A percentile compares a stretch with the other conserved stretches of the same genome.
Evolutionary conservation across 2,888 invertebrate species (phyloP).

Genomic region (Gnatocerus cornutus): DNA sequence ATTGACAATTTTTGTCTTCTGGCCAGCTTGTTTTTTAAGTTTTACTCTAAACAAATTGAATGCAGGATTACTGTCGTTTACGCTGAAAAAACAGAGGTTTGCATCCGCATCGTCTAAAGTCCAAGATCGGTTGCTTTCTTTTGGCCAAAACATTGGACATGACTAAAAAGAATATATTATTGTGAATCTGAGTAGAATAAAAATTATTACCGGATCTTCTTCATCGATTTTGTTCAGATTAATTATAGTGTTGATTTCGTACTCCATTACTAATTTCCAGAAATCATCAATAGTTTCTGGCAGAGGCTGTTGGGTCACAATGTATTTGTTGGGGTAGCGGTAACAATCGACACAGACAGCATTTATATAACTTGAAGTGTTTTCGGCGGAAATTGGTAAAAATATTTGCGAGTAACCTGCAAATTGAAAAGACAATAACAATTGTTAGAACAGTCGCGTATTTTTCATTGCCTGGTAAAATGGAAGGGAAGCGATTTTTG

Average conservation of each 20-base stretch:
- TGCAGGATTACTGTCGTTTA: background rate
- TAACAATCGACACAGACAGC: constrained; percentile 17
- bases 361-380: background rate
- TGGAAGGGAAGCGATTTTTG: too few relatives aligned
- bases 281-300: constrained; percentile 5
- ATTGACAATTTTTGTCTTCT: background rate
- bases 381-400: too few relatives aligned
- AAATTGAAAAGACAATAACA: too few relatives aligned
- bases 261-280: constrained; percentile 7
- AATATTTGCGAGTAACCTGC: too few relatives aligned
- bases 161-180: background rate
- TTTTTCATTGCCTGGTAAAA: too few relatives aligned
- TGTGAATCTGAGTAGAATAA: background rate
- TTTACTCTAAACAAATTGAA: background rate
- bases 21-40: background rate
- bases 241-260: constrained; percentile 8
- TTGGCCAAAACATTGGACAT: background rate
- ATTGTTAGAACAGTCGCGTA: too few relatives aligned
- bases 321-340: constrained; percentile 13
- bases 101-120: background rate
- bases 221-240: constrained; percentile 13
- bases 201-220: background rate
- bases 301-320: constrained; percentile 18
- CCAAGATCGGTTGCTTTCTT: background rate
- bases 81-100: background rate